Evolutionary conservation across 2,797 vertebrate species (phyloP).

Genomic region (Arrhamphus sclerolepis): DNA sequence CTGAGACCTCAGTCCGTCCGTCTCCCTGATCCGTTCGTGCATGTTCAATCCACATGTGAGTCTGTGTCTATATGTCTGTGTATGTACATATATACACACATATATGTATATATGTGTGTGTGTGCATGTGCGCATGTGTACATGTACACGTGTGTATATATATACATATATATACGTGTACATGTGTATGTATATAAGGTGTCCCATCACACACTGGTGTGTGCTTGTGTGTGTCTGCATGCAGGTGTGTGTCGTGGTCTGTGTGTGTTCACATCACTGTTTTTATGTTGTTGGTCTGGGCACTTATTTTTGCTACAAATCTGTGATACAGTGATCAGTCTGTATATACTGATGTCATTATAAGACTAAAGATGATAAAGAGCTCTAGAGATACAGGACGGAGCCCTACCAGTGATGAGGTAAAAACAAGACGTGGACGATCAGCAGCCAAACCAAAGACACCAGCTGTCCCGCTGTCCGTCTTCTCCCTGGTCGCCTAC

Average conservation of each 20-base stretch:
- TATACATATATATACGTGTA: too few relatives aligned
- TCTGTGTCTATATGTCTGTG: conserved; percentile 58
- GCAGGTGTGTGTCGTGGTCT: conserved; percentile 61
- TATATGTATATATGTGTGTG: too few relatives aligned
- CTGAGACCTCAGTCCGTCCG: conserved; percentile 58
- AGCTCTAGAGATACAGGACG: conserved; percentile 72
- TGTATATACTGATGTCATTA: conserved; percentile 72
- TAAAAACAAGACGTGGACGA: conserved; percentile 66
- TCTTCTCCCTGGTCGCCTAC: conserved; percentile 11
- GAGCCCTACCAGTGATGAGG: conserved; percentile 69
- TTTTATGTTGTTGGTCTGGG: conserved; percentile 79
- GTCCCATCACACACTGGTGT: conserved; percentile 70
- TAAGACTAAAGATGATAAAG: conserved; percentile 76
- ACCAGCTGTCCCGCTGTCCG: neutral
- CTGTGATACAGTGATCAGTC: conserved; percentile 86
- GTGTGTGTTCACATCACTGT: conserved; percentile 47
- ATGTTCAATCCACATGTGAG: conserved; percentile 61
- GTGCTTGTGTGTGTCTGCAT: conserved; percentile 65
- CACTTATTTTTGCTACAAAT: conserved; percentile 86
- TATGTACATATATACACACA: too few relatives aligned
- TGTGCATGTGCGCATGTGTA: too few relatives aligned
- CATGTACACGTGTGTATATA: too few relatives aligned
- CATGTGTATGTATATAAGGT: conserved; percentile 68
- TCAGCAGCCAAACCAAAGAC: conserved; percentile 26
- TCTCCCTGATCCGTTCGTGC: conserved; percentile 45